Conservation (phyloP, 2,113 vertebrate genomes). For the Onychorhynchus coronatus region DNA sequence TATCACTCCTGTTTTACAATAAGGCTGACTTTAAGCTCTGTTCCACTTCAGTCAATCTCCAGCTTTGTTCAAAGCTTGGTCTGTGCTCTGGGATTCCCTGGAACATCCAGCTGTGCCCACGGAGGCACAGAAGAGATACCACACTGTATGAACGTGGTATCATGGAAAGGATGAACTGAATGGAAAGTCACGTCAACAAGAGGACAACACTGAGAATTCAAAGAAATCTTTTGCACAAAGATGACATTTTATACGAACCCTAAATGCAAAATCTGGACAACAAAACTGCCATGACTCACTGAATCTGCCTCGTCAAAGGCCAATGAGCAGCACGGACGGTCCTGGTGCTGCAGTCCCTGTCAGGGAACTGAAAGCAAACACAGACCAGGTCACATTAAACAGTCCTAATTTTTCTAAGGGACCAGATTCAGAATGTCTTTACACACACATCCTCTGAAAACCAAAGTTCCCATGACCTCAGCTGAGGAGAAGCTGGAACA, state of each 20-base stretch:
- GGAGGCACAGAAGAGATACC: neutral
- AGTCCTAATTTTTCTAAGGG: neutral
- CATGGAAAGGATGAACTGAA: neutral
- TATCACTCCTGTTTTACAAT: neutral
- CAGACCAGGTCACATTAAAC: neutral
- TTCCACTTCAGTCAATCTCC: neutral
- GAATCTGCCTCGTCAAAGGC: neutral
- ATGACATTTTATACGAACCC: neutral
- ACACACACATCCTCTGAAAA: neutral
- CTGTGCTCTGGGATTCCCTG: neutral
- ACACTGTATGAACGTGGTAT: accelerated
- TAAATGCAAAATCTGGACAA: neutral
- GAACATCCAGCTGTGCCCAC: neutral
- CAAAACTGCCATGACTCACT: conserved; percentile 28
- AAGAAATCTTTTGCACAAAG: neutral
- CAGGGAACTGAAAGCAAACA: conserved; percentile 64
- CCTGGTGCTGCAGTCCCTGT: conserved; percentile 51
- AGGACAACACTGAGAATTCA: neutral
- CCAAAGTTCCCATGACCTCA: neutral
- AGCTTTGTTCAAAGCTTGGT: neutral
- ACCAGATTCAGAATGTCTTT: neutral
- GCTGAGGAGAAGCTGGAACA: neutral
- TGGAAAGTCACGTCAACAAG: neutral
- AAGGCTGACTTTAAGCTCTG: neutral
- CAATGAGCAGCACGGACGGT: conserved; percentile 36